Base-by-base conservation (phyloP, 30 jellyfish, hydroid and myxozoan species). In the Turritopsis rubra region DNA sequence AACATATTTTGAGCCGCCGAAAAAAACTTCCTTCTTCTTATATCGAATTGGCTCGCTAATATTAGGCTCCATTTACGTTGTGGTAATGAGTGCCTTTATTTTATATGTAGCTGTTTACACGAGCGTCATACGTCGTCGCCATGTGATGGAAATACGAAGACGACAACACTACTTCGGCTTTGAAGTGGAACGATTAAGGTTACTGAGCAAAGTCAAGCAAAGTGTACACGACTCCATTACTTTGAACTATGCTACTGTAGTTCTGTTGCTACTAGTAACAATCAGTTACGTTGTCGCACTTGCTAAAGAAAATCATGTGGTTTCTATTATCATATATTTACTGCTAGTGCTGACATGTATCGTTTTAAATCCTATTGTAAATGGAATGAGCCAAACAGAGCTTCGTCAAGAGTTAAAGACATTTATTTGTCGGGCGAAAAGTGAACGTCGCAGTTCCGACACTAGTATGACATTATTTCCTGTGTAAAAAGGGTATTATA, bases 31-130 rank as follows among this genome's bases (percentile, higher is more conserved):
- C 23, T 68, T 7, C 30, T n/a, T 68, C 30, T 17, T 68, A 9
- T 68, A 68, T 27, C 28, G 77, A 68, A 23, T 27, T 7, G 77
- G 77, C 77, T 23, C 77, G 31, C 8, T 68, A 22, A 68, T 68
- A 7, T 27, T 68, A n/a, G 77, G 77, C 30, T n/a, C 77, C 30
- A n/a, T 68, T n/a, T 27, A n/a, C 31, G 21, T 68, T 23, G 17
- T 19, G 28, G 30, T 68, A 1, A n/a, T 68, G 31, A 68, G 31
- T n/a, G 77, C 30, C 22, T 68, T 68, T 19, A 1, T 68, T 23
- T 68, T 68, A 68, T 68, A 68, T 68, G 77, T 68, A 9, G 77
- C 77, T 68, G 77, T 68, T 68, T 68, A 68, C 30, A 68, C 77
- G 23, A 68, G 31, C 28, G 31, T 68, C 31, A 68, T 68, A 8